phyloP scores from a whole-genome alignment of 1,140 invertebrate genomes.

The Pseudomyrmex pallidus region DNA sequence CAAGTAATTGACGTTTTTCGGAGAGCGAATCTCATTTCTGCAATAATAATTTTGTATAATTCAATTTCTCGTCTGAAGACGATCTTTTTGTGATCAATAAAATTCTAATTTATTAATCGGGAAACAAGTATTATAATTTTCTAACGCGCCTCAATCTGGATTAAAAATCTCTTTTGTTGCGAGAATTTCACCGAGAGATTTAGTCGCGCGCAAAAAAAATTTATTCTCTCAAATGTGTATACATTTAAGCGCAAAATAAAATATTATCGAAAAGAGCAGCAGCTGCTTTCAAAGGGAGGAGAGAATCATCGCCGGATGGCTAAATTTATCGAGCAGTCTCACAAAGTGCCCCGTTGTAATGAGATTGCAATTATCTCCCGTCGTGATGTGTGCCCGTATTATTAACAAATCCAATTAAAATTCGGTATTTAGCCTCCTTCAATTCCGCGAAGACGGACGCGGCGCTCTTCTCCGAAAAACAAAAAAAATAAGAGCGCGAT shows the following conservation, averaged over 20 bases:
- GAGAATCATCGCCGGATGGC: slow-evolving; percentile 13
- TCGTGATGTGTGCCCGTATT: not conserved
- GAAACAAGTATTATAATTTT: too few species aligned
- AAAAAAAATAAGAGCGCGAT: not conserved
- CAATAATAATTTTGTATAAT: too few species aligned
- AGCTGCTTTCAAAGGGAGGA: not conserved
- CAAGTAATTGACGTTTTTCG: too few species aligned
- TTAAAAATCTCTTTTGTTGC: too few species aligned
- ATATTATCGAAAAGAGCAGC: not conserved
- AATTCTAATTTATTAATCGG: too few species aligned
- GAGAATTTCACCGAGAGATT: too few species aligned
- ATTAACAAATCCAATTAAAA: not conserved
- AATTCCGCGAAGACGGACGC: too few species aligned
- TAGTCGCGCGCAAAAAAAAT: not conserved
- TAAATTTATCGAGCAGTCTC: slow-evolving; percentile 17
- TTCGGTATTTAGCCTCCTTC: too few species aligned
- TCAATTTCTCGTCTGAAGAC: too few species aligned
- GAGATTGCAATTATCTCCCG: not conserved
- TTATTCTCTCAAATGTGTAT: slow-evolving; percentile 5
- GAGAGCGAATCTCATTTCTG: too few species aligned
- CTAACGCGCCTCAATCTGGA: too few species aligned
- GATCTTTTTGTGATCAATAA: too few species aligned
- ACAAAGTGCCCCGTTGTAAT: not conserved
- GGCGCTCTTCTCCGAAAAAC: not conserved
- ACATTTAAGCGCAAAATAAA: slow-evolving; percentile 26